A percentile compares a stretch with the other conserved stretches of the same genome.
Conservation (phyloP, 2,888 invertebrate genomes). For the Hirtodrosophila confusa region DNA sequence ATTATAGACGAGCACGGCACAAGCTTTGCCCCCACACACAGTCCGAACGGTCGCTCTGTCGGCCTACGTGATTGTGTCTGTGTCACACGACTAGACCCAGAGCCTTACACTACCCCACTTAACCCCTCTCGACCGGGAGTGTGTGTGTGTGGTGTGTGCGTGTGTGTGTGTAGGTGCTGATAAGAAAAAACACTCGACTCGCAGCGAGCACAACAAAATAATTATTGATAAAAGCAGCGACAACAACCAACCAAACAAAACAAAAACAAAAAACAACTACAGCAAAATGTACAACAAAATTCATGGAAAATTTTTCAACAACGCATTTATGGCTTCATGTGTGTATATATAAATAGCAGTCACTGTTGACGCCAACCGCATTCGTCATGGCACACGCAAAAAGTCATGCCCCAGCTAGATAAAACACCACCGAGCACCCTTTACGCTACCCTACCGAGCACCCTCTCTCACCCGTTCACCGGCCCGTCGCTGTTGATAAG, state of each 20-base stretch:
- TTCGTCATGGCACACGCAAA: constrained; percentile 79
- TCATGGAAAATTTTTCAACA: constrained; percentile 77
- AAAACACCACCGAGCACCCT: constrained; percentile 40
- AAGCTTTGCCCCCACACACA: constrained; percentile 46
- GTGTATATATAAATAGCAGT: constrained; percentile 50
- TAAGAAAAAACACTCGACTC: constrained; percentile 68
- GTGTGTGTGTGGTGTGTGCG: constrained; percentile 49
- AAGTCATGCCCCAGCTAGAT: constrained; percentile 71
- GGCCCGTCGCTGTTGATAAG: constrained; percentile 43
- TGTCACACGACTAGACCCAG: constrained; percentile 68
- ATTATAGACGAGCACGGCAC: constrained; percentile 63
- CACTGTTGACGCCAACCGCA: constrained; percentile 48
- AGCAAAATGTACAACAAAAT: constrained; percentile 61
- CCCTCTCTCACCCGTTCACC: not conserved
- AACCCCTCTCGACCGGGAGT: not conserved
- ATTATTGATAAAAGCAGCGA: constrained; percentile 74
- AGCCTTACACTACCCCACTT: not conserved
- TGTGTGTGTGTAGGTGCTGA: constrained; percentile 53
- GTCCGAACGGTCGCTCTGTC: constrained; percentile 20
- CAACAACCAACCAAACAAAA: constrained; percentile 41
- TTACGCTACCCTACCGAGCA: not conserved
- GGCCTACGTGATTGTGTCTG: constrained; percentile 75
- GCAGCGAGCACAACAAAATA: constrained; percentile 74
- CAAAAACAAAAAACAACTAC: constrained; percentile 22
- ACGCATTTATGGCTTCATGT: constrained; percentile 61